Evolutionary conservation across 2,113 vertebrate species (phyloP).

Genomic region (Phylloscopus trochiloides): DNA sequence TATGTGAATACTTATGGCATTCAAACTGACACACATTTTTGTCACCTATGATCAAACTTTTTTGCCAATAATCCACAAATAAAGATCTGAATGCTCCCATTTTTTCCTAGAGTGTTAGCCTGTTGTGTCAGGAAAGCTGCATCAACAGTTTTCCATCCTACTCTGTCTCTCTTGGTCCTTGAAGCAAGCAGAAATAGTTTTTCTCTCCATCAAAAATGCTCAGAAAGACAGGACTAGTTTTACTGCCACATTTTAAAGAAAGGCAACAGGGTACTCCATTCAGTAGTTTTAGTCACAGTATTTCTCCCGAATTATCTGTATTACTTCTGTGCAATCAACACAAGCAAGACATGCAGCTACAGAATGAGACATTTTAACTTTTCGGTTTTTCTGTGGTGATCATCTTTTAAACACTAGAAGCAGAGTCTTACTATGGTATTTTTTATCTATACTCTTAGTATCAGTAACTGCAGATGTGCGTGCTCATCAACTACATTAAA

Average conservation of each 20-base stretch:
- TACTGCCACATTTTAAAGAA: not conserved
- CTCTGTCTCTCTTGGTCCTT: not conserved
- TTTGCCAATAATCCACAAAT: not conserved
- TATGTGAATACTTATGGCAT: not conserved
- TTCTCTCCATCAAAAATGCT: not conserved
- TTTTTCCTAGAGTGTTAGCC: not conserved
- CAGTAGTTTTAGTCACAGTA: not conserved
- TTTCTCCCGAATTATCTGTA: not conserved
- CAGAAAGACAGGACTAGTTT: not conserved
- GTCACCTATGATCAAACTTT: not conserved
- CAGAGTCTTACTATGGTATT: not conserved
- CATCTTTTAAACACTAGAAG: not conserved
- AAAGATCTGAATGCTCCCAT: not conserved
- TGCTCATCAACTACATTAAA: not conserved
- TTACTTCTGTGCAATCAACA: not conserved
- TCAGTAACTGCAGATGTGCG: not conserved
- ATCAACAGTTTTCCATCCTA: conserved; percentile 30
- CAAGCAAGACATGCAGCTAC: not conserved
- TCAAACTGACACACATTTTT: not conserved
- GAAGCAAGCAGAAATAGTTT: not conserved
- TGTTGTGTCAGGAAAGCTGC: not conserved
- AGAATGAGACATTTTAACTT: not conserved
- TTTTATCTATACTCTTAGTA: not conserved
- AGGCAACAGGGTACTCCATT: not conserved
- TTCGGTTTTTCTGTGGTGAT: not conserved